Evolutionary conservation across 2,888 invertebrate genomes (phyloP).

Genomic region (Spialia ferax): DNA sequence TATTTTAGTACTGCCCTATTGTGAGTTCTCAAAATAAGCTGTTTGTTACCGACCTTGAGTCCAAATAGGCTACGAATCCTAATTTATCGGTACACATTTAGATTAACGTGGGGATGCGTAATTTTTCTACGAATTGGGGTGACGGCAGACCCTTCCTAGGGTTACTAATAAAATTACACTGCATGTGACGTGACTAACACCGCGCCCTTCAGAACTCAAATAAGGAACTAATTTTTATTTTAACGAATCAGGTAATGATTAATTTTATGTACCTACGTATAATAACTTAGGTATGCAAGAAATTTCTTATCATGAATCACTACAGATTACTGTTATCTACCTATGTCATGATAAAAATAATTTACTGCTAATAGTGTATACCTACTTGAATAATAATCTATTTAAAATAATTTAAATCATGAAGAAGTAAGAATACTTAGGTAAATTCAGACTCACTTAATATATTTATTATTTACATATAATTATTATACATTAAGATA

Average conservation of each 20-base stretch:
- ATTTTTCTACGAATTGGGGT: slow-evolving; percentile 65
- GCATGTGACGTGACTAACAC: slow-evolving; percentile 58
- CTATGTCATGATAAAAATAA: slow-evolving; percentile 12
- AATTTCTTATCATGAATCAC: slow-evolving; percentile 36
- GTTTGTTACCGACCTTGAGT: slow-evolving; percentile 26
- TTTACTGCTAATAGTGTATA: background rate
- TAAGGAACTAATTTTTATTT: slow-evolving; percentile 20
- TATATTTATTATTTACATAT: no score
- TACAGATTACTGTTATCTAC: slow-evolving; percentile 18
- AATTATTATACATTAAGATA: no score
- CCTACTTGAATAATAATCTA: no score
- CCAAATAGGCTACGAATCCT: slow-evolving; percentile 27
- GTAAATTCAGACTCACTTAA: no score
- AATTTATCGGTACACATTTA: slow-evolving; percentile 26
- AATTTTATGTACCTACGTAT: background rate
- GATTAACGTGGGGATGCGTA: slow-evolving; percentile 42
- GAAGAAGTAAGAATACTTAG: no score
- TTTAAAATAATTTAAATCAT: no score
- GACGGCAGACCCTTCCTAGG: slow-evolving; percentile 57
- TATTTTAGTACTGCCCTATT: slow-evolving; percentile 38
- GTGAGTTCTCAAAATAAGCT: slow-evolving; percentile 21
- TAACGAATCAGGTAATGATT: background rate
- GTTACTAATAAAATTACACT: slow-evolving; percentile 47
- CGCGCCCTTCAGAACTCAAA: slow-evolving; percentile 44
- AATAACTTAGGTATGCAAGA: slow-evolving; percentile 18